Evolutionary conservation across 2,113 vertebrate genomes (phyloP).

Genomic region (Pitta sordida): DNA sequence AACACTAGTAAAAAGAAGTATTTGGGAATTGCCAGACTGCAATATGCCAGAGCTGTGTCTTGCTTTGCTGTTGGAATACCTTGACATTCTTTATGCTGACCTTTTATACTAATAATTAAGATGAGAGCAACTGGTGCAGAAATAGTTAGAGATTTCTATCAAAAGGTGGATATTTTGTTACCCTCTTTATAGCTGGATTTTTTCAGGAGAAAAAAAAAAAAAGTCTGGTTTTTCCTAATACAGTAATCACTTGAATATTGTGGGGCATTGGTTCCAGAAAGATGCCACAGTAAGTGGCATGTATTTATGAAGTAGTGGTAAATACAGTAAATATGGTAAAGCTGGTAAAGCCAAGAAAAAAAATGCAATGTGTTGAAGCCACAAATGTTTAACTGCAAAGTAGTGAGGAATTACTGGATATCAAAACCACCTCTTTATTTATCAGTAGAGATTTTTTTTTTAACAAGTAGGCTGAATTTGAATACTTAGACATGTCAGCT

Average conservation of each 20-base stretch:
- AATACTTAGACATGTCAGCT: neutral
- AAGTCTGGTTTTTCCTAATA: neutral
- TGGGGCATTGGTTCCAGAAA: no score
- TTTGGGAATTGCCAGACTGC: neutral
- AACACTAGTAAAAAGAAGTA: neutral
- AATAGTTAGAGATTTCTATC: neutral
- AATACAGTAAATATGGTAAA: no score
- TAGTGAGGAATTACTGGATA: no score
- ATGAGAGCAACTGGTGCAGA: neutral
- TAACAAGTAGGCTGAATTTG: neutral
- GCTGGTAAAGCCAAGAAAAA: no score
- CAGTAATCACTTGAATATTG: no score
- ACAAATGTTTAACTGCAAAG: no score
- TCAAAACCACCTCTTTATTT: neutral
- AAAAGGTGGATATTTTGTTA: neutral
- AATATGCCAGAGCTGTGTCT: neutral
- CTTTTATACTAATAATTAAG: neutral
- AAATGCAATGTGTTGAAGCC: no score
- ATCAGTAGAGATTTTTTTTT: neutral
- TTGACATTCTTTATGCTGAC: neutral
- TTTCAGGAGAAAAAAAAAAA: neutral
- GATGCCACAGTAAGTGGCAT: no score
- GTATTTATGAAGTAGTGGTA: no score
- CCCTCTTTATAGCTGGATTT: neutral
- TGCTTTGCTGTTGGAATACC: neutral